Conservation (phyloP, 2,113 vertebrate genomes). For the Zosterops pallidus region DNA sequence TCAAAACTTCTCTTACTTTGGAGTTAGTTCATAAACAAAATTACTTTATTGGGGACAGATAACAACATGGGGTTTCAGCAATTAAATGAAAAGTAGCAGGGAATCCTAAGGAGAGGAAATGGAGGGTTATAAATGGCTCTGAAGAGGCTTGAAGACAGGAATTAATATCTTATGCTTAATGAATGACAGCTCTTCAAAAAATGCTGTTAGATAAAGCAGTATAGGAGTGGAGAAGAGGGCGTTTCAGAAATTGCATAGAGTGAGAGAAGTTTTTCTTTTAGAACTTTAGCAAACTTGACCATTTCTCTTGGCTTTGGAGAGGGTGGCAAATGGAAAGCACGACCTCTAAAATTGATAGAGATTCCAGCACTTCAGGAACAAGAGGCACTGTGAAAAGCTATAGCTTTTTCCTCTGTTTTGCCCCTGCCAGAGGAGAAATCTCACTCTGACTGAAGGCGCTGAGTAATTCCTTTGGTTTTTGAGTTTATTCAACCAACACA, state of each 20-base stretch:
- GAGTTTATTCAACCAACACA: not conserved
- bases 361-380: not conserved
- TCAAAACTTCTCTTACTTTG: not conserved
- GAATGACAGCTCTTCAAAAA: not conserved
- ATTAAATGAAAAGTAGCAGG: not conserved
- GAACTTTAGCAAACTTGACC: not conserved
- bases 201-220: not conserved
- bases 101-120: not conserved
- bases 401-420: not conserved
- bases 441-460: not conserved
- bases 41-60: not conserved
- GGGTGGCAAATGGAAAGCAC: not conserved
- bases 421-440: not conserved
- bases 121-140: not conserved
- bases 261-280: not conserved
- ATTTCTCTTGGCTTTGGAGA: not conserved
- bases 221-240: not conserved
- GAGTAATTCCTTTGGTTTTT: not conserved
- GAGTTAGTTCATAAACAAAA: not conserved
- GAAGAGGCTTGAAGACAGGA: not conserved
- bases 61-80: not conserved
- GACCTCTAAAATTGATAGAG: not conserved
- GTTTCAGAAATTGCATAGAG: not conserved
- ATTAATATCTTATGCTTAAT: not conserved
- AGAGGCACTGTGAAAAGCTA: not conserved